These are phyloP conservation scores for Bactericera cockerelli DNA, from an alignment of 1,140 invertebrate species.

Conservation along the genomic window DNA sequence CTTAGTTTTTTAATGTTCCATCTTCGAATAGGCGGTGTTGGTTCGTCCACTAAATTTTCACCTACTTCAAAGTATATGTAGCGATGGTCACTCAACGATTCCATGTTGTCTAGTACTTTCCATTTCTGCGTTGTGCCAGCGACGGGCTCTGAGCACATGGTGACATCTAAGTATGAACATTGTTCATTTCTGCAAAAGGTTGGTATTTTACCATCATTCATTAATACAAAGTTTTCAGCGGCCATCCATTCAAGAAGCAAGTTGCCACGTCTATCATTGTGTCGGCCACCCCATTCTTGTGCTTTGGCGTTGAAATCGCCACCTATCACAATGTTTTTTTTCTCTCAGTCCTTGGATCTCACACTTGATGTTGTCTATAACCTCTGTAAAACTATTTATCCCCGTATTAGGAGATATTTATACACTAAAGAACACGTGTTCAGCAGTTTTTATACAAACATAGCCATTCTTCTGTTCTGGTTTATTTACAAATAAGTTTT, in stretches of 20 bases:
- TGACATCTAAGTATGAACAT: background rate
- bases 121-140: background rate
- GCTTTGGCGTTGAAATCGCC: slow-evolving; percentile 32
- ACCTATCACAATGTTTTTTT: slow-evolving; percentile 25
- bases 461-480: too few species aligned
- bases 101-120: background rate
- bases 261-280: background rate
- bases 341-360: slow-evolving; percentile 13
- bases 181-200: background rate
- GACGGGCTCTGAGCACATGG: background rate
- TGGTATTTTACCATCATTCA: background rate
- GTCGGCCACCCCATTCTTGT: slow-evolving; percentile 24
- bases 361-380: too few species aligned
- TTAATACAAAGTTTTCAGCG: background rate
- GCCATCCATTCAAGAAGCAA: background rate
- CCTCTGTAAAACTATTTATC: too few species aligned
- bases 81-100: background rate
- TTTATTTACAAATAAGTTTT: too few species aligned
- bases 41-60: background rate
- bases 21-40: background rate
- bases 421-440: too few species aligned
- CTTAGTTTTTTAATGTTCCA: background rate
- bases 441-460: too few species aligned
- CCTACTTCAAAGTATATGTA: background rate
- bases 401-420: too few species aligned